These are phyloP conservation scores for Hyposmocoma kahamanoa DNA, from an alignment of 1,140 invertebrate species.

Conservation along the genomic window DNA sequence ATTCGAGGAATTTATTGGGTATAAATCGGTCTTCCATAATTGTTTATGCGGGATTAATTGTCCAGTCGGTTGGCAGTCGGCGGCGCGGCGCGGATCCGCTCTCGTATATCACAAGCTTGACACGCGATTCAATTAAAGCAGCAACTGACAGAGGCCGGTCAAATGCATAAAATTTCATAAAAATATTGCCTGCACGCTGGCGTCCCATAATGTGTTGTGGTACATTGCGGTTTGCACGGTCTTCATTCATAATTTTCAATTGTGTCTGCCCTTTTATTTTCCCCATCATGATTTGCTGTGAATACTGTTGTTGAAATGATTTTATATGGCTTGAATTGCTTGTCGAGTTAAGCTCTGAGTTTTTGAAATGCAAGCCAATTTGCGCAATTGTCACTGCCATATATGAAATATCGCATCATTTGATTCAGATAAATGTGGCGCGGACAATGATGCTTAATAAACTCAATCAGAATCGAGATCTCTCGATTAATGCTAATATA, in stretches of 20 bases:
- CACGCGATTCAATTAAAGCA: constrained; percentile 59
- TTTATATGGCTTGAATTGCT: no score
- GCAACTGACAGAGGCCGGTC: constrained; percentile 41
- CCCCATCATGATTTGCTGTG: not conserved
- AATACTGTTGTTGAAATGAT: not conserved
- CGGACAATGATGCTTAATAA: no score
- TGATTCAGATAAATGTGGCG: no score
- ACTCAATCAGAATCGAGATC: no score
- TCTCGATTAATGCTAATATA: no score
- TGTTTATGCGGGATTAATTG: constrained; percentile 57
- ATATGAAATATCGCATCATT: no score
- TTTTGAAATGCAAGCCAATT: no score
- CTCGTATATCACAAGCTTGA: constrained; percentile 50
- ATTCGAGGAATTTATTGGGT: constrained; percentile 44
- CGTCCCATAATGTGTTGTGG: constrained; percentile 15
- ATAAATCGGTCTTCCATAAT: constrained; percentile 45
- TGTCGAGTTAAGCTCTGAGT: no score
- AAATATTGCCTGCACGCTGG: constrained; percentile 19
- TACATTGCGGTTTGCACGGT: constrained; percentile 20
- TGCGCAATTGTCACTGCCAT: no score
- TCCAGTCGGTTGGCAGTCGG: constrained; percentile 24
- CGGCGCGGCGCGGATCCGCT: constrained; percentile 21
- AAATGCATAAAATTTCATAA: constrained; percentile 44
- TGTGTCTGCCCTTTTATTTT: not conserved
- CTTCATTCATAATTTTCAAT: constrained; percentile 6